Evolutionary conservation across 2,888 invertebrate species (phyloP).

Genomic region (Hofmannophila pseudospretella): DNA sequence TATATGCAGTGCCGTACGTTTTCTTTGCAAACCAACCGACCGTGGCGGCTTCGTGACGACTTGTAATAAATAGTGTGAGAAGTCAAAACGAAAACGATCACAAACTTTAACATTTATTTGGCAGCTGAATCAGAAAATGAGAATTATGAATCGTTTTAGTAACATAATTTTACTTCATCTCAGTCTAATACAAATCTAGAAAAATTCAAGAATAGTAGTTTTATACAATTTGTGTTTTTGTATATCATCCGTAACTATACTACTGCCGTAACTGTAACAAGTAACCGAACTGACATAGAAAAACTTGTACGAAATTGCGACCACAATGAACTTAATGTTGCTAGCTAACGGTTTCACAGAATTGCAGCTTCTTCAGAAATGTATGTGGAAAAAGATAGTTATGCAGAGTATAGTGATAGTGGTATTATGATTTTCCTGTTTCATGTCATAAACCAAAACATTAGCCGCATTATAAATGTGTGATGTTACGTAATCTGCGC

Average conservation of each 20-base stretch:
- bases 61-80: slow-evolving; percentile 36
- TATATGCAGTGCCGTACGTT: slow-evolving; percentile 1
- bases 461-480: background rate
- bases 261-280: too few species aligned
- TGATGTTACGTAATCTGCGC: slow-evolving; percentile 24
- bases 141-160: background rate
- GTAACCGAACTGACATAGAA: too few species aligned
- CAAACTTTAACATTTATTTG: slow-evolving; percentile 2
- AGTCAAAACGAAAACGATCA: slow-evolving; percentile 28
- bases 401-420: too few species aligned
- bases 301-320: too few species aligned
- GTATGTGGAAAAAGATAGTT: too few species aligned
- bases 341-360: too few species aligned
- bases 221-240: too few species aligned
- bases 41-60: slow-evolving; percentile 32
- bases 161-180: background rate
- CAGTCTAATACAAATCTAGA: too few species aligned
- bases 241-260: too few species aligned
- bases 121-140: background rate
- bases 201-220: too few species aligned
- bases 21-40: slow-evolving; percentile 18
- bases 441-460: background rate
- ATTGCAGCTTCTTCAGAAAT: too few species aligned
- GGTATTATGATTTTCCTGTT: background rate
- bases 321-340: too few species aligned